Evolutionary conservation across 2,113 vertebrate genomes (phyloP).

Genomic region (Cryptomyrus ogoouensis): DNA sequence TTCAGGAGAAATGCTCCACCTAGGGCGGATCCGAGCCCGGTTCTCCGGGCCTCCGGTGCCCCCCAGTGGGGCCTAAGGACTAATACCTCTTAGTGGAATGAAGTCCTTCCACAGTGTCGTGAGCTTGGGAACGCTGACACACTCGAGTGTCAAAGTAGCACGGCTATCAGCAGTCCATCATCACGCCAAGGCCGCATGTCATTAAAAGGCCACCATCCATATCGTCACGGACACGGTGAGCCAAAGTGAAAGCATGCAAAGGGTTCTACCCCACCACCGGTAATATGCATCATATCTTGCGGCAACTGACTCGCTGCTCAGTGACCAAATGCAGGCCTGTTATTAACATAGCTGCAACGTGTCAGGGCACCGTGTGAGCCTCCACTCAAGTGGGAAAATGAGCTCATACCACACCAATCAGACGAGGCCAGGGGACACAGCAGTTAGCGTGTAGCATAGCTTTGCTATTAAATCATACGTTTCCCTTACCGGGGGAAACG

Average conservation of each 20-base stretch:
- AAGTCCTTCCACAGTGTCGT: neutral
- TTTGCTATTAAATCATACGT: constrained; percentile 15
- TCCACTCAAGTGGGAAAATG: constrained; percentile 12
- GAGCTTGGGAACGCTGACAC: neutral
- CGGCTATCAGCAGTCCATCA: neutral
- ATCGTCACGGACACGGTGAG: neutral
- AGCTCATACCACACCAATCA: constrained; percentile 9
- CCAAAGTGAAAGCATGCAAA: neutral
- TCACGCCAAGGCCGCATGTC: neutral
- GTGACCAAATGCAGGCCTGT: neutral
- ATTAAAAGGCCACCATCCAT: neutral
- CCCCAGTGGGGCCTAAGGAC: neutral
- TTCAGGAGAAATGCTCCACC: neutral
- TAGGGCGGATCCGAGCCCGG: constrained; percentile 23
- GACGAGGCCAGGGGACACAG: neutral
- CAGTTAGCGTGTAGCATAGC: neutral
- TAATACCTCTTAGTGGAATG: neutral
- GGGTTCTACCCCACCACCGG: neutral
- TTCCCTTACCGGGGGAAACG: neutral
- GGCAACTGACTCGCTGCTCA: neutral
- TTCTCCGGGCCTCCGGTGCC: neutral
- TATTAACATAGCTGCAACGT: neutral
- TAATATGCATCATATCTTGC: neutral
- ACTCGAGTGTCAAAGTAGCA: neutral
- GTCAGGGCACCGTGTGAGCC: neutral